Evolutionary conservation across 2,113 vertebrate genomes (phyloP).

Genomic region (Protobothrops flavoviridis): DNA sequence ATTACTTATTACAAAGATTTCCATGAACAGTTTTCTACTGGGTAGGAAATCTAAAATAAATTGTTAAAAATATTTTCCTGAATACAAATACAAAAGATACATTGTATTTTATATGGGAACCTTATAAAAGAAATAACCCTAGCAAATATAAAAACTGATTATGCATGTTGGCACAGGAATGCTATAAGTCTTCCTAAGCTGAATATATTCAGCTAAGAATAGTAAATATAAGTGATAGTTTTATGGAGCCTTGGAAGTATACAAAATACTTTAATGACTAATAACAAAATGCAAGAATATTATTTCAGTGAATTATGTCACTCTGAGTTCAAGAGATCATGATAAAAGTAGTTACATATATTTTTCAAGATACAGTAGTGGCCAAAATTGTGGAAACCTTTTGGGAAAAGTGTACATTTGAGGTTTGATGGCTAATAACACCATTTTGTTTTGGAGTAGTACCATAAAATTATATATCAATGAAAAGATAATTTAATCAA

Average conservation of each 20-base stretch:
- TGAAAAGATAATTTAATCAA: no score
- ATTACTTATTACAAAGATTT: not conserved
- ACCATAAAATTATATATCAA: no score
- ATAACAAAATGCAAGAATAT: constrained; percentile 52
- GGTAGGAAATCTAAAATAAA: not conserved
- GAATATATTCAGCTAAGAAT: constrained; percentile 38
- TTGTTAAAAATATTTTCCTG: not conserved
- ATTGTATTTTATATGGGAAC: not conserved
- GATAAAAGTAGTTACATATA: constrained; percentile 41
- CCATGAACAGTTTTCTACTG: not conserved
- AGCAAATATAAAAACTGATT: constrained; percentile 9
- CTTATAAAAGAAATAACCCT: not conserved
- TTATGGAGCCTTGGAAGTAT: constrained; percentile 55
- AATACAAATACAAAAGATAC: not conserved
- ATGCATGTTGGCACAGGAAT: not conserved
- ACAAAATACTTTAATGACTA: constrained; percentile 50
- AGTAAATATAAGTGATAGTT: constrained; percentile 58
- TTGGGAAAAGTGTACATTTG: no score
- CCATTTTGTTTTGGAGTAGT: no score
- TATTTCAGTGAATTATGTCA: constrained; percentile 32
- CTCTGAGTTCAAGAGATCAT: constrained; percentile 46
- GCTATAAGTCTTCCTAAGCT: constrained; percentile 34
- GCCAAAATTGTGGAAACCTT: no score
- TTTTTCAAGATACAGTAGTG: constrained; percentile 37
- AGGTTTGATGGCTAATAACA: no score